Evolutionary conservation across 2,888 invertebrate species (phyloP).

Genomic region (Acleris literana): DNA sequence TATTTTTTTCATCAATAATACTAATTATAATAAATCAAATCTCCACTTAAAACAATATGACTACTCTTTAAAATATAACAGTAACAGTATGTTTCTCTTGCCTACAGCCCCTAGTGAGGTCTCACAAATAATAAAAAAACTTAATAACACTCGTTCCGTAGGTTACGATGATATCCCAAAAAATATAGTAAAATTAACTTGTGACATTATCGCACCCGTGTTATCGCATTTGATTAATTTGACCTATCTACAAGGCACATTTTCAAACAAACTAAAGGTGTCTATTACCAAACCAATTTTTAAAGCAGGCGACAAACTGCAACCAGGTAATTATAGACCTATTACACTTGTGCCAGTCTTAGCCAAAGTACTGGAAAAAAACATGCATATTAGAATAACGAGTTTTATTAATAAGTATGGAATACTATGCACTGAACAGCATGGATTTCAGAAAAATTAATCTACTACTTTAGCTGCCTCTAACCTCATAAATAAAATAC

Average conservation of each 20-base stretch:
- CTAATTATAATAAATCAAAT: background rate
- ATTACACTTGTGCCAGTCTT: background rate
- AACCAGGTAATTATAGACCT: background rate
- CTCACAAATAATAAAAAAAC: background rate
- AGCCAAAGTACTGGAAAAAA: background rate
- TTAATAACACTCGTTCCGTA: background rate
- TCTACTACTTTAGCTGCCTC: background rate
- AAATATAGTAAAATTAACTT: background rate
- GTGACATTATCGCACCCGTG: background rate
- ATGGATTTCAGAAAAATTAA: background rate
- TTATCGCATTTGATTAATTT: conserved; percentile 5
- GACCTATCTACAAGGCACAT: background rate
- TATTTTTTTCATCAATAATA: background rate
- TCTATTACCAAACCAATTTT: background rate
- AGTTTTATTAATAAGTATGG: background rate
- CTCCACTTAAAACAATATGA: background rate
- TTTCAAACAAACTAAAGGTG: background rate
- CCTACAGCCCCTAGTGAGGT: background rate
- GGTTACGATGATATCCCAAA: conserved; percentile 4
- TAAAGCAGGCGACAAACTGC: conserved; percentile 3
- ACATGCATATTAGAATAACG: background rate
- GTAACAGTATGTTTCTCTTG: background rate
- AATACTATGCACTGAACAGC: background rate
- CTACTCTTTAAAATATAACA: background rate
- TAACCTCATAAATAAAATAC: no score